phyloP scores from a whole-genome alignment of 2,797 vertebrate genomes.

The Danio aesculapii region DNA sequence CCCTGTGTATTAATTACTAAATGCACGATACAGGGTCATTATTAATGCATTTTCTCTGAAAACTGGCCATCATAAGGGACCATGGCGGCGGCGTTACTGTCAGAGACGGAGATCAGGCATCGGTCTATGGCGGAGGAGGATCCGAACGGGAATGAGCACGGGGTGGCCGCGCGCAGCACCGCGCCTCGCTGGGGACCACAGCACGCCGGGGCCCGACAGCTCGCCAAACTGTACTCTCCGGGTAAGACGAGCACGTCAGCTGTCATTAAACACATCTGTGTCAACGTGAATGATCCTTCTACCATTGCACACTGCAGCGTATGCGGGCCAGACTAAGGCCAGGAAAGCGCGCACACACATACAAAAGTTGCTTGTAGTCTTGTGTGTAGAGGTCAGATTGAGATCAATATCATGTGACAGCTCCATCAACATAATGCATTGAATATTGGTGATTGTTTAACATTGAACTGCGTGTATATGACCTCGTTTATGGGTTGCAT shows the following conservation, averaged over 20 bases:
- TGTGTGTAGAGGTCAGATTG: not conserved
- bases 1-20: not conserved
- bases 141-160: constrained; percentile 85
- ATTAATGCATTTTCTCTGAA: constrained; percentile 70
- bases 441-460: not conserved
- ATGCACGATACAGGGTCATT: constrained; percentile 32
- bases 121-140: constrained; percentile 86
- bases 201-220: constrained; percentile 82
- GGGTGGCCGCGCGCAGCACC: constrained; percentile 79
- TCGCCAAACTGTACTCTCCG: constrained; percentile 81
- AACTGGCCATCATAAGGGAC: constrained; percentile 57
- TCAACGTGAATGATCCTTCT: not conserved
- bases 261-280: constrained; percentile 23
- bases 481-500: not conserved
- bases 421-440: not conserved
- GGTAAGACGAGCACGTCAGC: constrained; percentile 67
- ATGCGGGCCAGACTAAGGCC: not conserved
- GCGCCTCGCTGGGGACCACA: constrained; percentile 83
- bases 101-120: constrained; percentile 80
- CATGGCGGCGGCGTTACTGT: constrained; percentile 77
- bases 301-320: not conserved
- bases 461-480: not conserved
- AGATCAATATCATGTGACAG: constrained; percentile 4
- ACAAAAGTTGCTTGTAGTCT: not conserved
- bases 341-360: not conserved